These are phyloP conservation scores for Cecropterus lyciades DNA, from an alignment of 1,140 invertebrate species.

Conservation along the genomic window DNA sequence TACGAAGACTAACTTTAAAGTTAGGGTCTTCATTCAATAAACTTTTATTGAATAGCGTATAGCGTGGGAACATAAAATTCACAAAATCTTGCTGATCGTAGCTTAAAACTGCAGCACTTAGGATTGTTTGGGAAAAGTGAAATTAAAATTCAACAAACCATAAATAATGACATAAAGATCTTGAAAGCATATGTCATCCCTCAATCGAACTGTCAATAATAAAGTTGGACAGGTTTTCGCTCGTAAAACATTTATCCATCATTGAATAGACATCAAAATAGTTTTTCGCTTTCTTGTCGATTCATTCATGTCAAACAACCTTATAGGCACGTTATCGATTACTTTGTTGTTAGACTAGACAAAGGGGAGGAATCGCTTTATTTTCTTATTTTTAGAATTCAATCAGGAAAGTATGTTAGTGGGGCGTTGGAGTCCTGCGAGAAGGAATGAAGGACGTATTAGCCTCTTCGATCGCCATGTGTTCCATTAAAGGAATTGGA, in stretches of 20 bases:
- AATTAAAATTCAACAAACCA: slow-evolving; percentile 1
- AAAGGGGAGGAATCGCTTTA: slow-evolving; percentile 21
- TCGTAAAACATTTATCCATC: slow-evolving; percentile 32
- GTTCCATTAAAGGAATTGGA: slow-evolving; percentile 48
- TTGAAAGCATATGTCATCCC: slow-evolving; percentile 24
- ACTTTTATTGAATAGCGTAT: no score
- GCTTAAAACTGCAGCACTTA: not conserved
- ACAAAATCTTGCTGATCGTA: not conserved
- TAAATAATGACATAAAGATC: slow-evolving; percentile 18
- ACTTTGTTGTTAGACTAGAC: slow-evolving; percentile 24
- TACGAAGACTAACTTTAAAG: no score
- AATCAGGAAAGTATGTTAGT: slow-evolving; percentile 50
- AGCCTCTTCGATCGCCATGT: slow-evolving; percentile 33
- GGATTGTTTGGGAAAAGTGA: not conserved
- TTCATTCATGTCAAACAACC: slow-evolving; percentile 19
- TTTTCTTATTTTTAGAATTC: slow-evolving; percentile 49
- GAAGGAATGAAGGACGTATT: slow-evolving; percentile 38
- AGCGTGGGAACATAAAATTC: not conserved
- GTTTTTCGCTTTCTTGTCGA: slow-evolving; percentile 26
- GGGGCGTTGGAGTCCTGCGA: slow-evolving; percentile 30
- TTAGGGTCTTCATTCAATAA: not conserved
- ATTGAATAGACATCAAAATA: slow-evolving; percentile 33
- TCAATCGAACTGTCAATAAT: slow-evolving; percentile 36
- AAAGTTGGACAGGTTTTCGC: slow-evolving; percentile 34
- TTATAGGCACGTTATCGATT: slow-evolving; percentile 30